phyloP scores from a whole-genome alignment of 2,113 vertebrate species.

The Entelurus aequoreus region DNA sequence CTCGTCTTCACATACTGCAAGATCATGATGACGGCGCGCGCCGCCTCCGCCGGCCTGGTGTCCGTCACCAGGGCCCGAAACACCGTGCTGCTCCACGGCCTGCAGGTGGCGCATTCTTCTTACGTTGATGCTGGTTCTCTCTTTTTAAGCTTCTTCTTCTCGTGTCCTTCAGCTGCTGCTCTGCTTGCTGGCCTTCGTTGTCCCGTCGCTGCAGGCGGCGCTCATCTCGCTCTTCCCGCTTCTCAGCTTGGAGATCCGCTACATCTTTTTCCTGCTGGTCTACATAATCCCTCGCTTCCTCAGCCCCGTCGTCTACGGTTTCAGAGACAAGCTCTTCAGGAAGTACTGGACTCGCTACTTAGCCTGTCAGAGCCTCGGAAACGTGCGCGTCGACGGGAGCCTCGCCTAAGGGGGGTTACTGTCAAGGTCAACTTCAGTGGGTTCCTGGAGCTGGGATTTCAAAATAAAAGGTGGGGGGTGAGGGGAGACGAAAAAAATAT shows the following conservation, averaged over 20 bases:
- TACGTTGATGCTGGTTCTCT: not conserved
- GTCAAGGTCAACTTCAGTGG: no score
- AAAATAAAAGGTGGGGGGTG: no score
- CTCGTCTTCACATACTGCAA: constrained; percentile 73
- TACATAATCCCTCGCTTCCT: constrained; percentile 75
- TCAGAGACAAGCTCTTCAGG: constrained; percentile 69
- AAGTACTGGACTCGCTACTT: constrained; percentile 65
- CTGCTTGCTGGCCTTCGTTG: constrained; percentile 73
- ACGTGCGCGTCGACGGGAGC: not conserved
- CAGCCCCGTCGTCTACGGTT: constrained; percentile 74
- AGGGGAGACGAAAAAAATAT: no score
- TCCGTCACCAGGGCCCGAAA: constrained; percentile 67
- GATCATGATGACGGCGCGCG: constrained; percentile 64
- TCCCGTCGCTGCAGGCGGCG: constrained; percentile 68
- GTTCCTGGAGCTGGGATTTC: no score
- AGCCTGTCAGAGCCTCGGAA: not conserved
- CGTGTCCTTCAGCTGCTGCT: constrained; percentile 62
- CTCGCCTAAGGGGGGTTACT: no score
- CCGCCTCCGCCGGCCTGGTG: constrained; percentile 57
- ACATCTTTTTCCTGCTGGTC: constrained; percentile 72
- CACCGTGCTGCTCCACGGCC: constrained; percentile 70
- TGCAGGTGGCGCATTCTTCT: constrained; percentile 37
- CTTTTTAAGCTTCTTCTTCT: not conserved
- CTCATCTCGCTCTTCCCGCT: constrained; percentile 68
- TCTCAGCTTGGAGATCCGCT: constrained; percentile 68